Conservation (phyloP, 2,888 invertebrate genomes). For the Pyrgus malvae region DNA sequence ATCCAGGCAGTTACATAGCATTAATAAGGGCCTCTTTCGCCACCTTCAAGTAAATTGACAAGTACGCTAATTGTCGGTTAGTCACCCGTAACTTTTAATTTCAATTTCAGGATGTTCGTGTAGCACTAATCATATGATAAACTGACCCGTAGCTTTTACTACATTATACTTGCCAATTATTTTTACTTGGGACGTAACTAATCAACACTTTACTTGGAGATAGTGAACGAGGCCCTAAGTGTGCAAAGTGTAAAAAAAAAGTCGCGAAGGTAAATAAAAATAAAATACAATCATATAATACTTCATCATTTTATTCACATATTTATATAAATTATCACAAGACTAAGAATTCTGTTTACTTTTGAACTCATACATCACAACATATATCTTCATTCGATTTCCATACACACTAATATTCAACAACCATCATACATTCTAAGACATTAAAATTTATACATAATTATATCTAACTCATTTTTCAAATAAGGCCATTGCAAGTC, state of each 20-base stretch:
- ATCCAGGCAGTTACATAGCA: no score
- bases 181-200: no score
- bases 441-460: constrained; percentile 46
- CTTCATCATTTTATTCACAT: constrained; percentile 78
- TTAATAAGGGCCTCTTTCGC: no score
- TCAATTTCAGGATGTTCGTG: no score
- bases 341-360: constrained; percentile 72
- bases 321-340: constrained; percentile 81
- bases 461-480: constrained; percentile 51
- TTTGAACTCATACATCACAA: constrained; percentile 80
- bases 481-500: constrained; percentile 70
- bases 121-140: no score
- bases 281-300: constrained; percentile 58
- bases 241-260: background rate
- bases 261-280: constrained; percentile 29
- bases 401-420: constrained; percentile 66
- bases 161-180: no score
- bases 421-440: constrained; percentile 60
- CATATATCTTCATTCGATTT: constrained; percentile 61
- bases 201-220: no score
- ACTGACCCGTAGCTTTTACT: no score
- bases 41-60: no score
- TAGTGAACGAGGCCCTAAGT: no score
- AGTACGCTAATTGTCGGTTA: no score
- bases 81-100: no score